These are phyloP conservation scores for Nephila pilipes DNA, from an alignment of 1,140 invertebrate genomes.

Conservation along the genomic window DNA sequence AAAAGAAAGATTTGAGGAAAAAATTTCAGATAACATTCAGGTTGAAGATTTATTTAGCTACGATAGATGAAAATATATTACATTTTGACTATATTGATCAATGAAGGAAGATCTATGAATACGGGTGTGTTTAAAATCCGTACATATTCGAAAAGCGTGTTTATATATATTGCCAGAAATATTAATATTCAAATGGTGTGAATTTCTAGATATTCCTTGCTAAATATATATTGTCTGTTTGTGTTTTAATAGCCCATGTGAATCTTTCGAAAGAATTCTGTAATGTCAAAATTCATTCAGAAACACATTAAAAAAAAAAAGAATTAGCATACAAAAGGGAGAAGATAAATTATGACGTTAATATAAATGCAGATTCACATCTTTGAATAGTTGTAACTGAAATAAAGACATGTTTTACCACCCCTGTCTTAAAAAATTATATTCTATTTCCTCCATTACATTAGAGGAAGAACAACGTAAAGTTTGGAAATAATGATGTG, in stretches of 20 bases:
- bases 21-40: too few species aligned
- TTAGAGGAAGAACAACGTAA: too few species aligned
- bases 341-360: neutral
- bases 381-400: neutral
- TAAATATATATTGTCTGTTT: neutral
- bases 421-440: neutral
- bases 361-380: neutral
- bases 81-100: too few species aligned
- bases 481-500: too few species aligned
- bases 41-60: too few species aligned
- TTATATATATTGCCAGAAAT: neutral
- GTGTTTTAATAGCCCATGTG: neutral
- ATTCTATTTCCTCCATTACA: neutral
- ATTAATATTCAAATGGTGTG: neutral
- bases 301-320: neutral
- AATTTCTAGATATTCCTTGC: neutral
- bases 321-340: constrained; percentile 13
- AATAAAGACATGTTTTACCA: neutral
- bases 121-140: too few species aligned
- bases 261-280: neutral
- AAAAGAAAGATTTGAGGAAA: too few species aligned
- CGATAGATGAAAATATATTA: too few species aligned
- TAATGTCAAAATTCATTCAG: neutral
- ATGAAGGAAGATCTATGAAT: too few species aligned
- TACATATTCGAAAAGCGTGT: too few species aligned